Evolutionary conservation across 2,113 vertebrate genomes (phyloP).

Genomic region (Hippocampus zosterae): DNA sequence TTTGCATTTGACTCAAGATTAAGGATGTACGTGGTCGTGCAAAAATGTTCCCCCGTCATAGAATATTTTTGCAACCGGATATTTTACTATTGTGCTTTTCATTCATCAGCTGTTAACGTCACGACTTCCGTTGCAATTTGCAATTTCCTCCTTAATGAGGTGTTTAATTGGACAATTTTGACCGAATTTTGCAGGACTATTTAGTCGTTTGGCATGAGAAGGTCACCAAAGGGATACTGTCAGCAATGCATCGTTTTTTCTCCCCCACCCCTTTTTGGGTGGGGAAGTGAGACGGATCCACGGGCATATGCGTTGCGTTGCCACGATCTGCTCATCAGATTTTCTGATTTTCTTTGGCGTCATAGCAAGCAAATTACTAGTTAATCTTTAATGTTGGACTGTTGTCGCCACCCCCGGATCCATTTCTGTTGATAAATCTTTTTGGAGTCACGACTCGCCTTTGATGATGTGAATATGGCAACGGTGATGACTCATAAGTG

Average conservation of each 20-base stretch:
- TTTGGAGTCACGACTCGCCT: conserved; percentile 24
- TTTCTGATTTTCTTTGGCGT: not conserved
- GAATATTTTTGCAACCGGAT: not conserved
- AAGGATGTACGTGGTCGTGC: not conserved
- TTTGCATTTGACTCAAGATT: not conserved
- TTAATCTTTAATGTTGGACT: not conserved
- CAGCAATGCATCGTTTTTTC: not conserved
- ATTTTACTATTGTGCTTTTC: conserved; percentile 15
- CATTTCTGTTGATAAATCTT: not conserved
- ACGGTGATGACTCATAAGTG: conserved; percentile 43
- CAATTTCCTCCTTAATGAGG: not conserved
- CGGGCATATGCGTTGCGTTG: not conserved
- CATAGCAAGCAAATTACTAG: not conserved
- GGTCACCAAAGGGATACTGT: not conserved
- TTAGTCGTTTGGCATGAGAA: not conserved
- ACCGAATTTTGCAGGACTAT: not conserved
- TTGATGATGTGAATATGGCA: conserved; percentile 20
- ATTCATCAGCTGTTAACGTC: conserved; percentile 31
- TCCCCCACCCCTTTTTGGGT: not conserved
- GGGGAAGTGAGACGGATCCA: conserved; percentile 16
- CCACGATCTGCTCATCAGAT: not conserved
- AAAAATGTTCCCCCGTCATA: not conserved
- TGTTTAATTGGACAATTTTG: not conserved
- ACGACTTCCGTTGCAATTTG: not conserved
- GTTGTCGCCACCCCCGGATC: not conserved